Evolutionary conservation across 1,140 invertebrate species (phyloP).

Genomic region (Hypothenemus hampei): DNA sequence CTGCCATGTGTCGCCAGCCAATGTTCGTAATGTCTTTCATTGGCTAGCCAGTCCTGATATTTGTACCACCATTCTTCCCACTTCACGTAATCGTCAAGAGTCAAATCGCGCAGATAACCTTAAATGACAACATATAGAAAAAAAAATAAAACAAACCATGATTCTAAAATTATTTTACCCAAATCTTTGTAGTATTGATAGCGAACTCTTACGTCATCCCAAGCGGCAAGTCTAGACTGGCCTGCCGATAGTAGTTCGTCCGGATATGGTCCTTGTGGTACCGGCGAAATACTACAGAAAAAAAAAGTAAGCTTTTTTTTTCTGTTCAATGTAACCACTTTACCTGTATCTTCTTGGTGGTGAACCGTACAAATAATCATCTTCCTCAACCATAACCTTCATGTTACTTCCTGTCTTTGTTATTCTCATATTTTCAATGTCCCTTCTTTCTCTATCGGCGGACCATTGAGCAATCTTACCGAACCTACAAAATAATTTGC

Average conservation of each 20-base stretch:
- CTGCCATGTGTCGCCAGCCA: conserved; percentile 51
- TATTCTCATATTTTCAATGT: conserved; percentile 79
- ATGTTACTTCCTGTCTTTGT: conserved; percentile 68
- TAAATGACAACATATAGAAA: neutral
- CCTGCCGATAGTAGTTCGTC: conserved; percentile 64
- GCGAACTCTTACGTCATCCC: conserved; percentile 78
- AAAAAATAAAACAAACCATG: neutral
- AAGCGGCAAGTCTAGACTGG: conserved; percentile 69
- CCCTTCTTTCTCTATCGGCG: conserved; percentile 66
- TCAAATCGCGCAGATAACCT: conserved; percentile 72
- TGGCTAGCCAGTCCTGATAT: conserved; percentile 85
- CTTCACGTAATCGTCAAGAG: conserved; percentile 79
- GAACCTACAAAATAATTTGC: conserved; percentile 49
- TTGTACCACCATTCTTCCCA: conserved; percentile 95
- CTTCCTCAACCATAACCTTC: conserved; percentile 69
- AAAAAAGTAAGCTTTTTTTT: no score
- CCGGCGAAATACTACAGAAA: conserved; percentile 55
- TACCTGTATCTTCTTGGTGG: conserved; percentile 48
- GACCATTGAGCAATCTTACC: conserved; percentile 87
- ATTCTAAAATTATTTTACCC: conserved; percentile 9
- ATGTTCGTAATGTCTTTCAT: conserved; percentile 74
- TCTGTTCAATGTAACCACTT: no score
- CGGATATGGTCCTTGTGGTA: conserved; percentile 69
- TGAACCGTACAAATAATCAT: conserved; percentile 47
- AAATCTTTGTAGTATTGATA: conserved; percentile 84